phyloP scores from a whole-genome alignment of 2,113 vertebrate species.

The Raja brachyura region DNA sequence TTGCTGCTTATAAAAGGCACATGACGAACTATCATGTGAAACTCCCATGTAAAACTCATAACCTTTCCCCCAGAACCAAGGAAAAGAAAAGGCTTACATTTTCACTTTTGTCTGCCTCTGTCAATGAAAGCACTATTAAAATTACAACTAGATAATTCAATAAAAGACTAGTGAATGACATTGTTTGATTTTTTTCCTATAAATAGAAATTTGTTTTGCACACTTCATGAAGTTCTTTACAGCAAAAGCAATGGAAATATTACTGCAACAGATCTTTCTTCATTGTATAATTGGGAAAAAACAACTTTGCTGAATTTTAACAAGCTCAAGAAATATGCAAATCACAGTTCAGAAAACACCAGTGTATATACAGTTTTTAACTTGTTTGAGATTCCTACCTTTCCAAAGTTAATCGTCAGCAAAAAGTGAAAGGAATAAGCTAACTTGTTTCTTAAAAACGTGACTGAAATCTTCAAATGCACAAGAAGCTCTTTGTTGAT shows the following conservation, averaged over 20 bases:
- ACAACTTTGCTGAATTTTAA: not conserved
- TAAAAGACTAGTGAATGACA: not conserved
- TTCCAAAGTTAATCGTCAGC: not conserved
- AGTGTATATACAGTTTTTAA: not conserved
- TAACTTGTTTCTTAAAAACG: not conserved
- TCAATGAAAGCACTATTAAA: conserved; percentile 6
- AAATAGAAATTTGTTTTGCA: not conserved
- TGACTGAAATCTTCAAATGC: no score
- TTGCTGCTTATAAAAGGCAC: conserved; percentile 17
- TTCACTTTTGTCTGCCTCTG: not conserved
- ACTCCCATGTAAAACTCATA: not conserved
- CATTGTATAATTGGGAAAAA: not conserved
- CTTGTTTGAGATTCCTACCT: not conserved
- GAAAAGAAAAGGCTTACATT: not conserved
- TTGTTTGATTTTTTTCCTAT: not conserved
- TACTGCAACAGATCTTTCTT: not conserved
- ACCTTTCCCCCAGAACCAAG: not conserved
- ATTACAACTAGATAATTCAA: not conserved
- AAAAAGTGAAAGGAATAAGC: not conserved
- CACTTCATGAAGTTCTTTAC: not conserved
- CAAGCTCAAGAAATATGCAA: not conserved
- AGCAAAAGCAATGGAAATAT: not conserved
- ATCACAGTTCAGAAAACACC: not conserved
- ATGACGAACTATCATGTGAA: conserved; percentile 28
- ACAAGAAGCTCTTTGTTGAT: no score